Evolutionary conservation across 2,888 invertebrate genomes (phyloP), one percentile per base, ranked within the genome.

Genomic region (Erebia epiphron): DNA sequence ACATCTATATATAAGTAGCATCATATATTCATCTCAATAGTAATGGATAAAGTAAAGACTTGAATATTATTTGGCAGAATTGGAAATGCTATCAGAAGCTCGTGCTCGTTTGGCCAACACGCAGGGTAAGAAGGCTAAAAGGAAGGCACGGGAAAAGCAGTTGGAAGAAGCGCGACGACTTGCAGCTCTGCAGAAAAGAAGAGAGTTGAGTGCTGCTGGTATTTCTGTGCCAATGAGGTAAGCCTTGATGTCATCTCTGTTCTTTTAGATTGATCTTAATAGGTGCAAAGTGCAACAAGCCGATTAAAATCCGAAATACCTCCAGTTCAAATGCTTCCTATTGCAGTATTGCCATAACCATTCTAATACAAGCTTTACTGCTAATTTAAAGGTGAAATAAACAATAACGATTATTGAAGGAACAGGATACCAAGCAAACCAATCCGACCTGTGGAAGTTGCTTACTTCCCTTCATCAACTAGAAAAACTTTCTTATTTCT

Each of bases 41-140:
- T 16, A 54, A 2, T 54, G 16, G 16, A 1, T 54, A 54, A 10
- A 54, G 18, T 9, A 18, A 54, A 54, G 54, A 3, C 10, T 54
- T 54, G 18, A 3, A 10, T 18, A 16, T 54, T 46, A 18, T 3
- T 56, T 58, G 14, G 5, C 43, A 98, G 98, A 99, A 89, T 90
- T 99, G 88, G 99, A 99, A 92, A 99, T 99, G 99, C 90, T 99
- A 75, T 99, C 99, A 0, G 99, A 99, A 91, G 99, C 99, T 0
- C 95, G 99, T 81, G 99, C 99, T 2, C 96, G 99, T 84, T 94
- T 99, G 66, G 99, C 99, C 1, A 99, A 99, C 86, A 99, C 99
- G 0, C 99, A 99, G 83, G 99, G 99, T 63, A 97, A 98, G 91
- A 98, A 98, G 82, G 98, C 98, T 0, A 98, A 98, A 83, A 95